phyloP scores from a whole-genome alignment of 2,888 invertebrate species.

The Sarcophaga variegata region DNA sequence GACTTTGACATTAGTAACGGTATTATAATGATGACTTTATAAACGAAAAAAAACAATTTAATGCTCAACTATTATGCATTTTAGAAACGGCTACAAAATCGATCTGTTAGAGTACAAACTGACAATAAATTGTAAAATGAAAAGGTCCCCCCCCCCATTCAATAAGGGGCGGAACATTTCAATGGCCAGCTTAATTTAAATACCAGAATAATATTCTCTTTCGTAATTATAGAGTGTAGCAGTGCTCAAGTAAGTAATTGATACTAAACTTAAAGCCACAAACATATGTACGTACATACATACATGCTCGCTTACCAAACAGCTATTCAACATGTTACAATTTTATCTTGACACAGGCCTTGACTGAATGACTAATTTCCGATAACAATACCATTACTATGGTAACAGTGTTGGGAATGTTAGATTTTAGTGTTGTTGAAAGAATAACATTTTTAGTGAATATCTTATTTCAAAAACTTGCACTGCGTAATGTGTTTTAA shows the following conservation, averaged over 20 bases:
- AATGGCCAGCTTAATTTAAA: conserved; percentile 24
- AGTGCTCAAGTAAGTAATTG: conserved; percentile 39
- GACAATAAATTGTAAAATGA: neutral
- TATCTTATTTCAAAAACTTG: no score
- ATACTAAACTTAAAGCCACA: conserved; percentile 8
- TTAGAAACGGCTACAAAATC: neutral
- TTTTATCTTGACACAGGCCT: conserved; percentile 27
- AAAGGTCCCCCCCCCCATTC: conserved; percentile 2
- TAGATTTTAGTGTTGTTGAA: neutral
- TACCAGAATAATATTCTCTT: conserved; percentile 22
- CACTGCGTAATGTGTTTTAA: no score
- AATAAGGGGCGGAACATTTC: conserved; percentile 36
- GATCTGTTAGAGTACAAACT: neutral
- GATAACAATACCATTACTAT: neutral
- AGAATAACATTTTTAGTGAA: neutral
- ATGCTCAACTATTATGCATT: neutral
- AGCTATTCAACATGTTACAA: neutral
- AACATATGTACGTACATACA: conserved; percentile 23
- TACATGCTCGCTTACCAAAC: conserved; percentile 19
- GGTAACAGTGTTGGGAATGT: no score
- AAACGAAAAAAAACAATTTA: neutral
- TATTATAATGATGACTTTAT: conserved; percentile 61
- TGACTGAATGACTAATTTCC: conserved; percentile 30
- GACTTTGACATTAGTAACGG: conserved; percentile 69
- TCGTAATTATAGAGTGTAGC: conserved; percentile 32